A percentile compares a stretch with the other conserved stretches of the same genome.
These are phyloP conservation scores for Ephialtes manifestator DNA, from an alignment of 2,888 invertebrate species.

Conservation along the genomic window DNA sequence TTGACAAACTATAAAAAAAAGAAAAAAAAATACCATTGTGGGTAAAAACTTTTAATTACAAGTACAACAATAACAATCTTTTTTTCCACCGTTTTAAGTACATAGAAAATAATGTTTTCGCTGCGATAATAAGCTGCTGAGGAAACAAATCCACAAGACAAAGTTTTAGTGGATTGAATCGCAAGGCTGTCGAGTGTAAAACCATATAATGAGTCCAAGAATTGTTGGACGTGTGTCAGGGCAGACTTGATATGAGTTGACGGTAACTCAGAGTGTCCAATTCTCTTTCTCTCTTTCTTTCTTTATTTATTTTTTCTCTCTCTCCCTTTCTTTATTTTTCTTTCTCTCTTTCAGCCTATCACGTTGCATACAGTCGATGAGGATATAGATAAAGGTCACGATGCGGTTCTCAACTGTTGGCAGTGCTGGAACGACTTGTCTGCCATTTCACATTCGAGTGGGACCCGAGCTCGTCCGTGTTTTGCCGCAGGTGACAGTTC, in stretches of 20 bases:
- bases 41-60: no score
- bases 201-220: neutral
- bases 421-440: neutral
- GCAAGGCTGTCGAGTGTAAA: neutral
- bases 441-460: constrained; percentile 25
- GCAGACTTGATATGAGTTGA: neutral
- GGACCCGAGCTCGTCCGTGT: constrained; percentile 3
- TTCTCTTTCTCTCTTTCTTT: neutral
- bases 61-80: no score
- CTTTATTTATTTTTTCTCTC: no score
- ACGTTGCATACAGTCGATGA: constrained; percentile 46
- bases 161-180: neutral
- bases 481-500: constrained; percentile 68
- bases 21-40: no score
- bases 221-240: neutral
- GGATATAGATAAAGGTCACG: constrained; percentile 66
- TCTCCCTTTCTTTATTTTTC: neutral
- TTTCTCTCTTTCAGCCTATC: constrained; percentile 30
- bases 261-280: neutral
- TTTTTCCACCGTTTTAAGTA: no score
- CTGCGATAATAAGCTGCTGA: neutral
- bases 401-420: constrained; percentile 33
- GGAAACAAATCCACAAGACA: neutral
- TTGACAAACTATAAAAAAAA: no score
- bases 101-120: neutral